Base-by-base conservation (phyloP, 2,888 invertebrate species). In the Caenorhabditis afra region DNA sequence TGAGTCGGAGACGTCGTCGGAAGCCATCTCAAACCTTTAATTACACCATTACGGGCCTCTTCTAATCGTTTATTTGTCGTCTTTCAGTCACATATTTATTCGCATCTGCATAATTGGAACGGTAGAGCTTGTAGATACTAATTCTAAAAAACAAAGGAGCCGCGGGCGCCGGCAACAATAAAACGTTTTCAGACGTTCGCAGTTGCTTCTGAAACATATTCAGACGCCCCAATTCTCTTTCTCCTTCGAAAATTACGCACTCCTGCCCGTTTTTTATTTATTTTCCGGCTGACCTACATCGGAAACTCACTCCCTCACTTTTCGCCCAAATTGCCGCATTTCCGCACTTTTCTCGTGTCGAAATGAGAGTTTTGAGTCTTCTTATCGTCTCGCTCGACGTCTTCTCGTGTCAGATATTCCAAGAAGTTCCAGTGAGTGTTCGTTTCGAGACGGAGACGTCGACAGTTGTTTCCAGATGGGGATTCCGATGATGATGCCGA, bases 231-330 rank as follows among this genome's bases (percentile, higher is more conserved):
- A 5, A 12, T 12, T 12, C 5, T 37, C n/a, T 29, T 59, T 52
- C 22, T 50, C 39, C 14, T 14, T 1, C 16, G 41, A 64, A 35
- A 23, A 10, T 37, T 12, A 16, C 7, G 7, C 20, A 18, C 5
- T 7, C 22, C 49, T 50, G 22, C 23, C 23, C 18, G 16, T 29
- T 39, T 71, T 61, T 37, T 52, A 4, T 41, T 16, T 57, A 57
- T 55, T 71, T 57, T 49, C 53, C 71, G 71, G 62, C 37, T 71
- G 71, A 71, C 71, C 71, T 71, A 64, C 53, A 71, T 70, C 53
- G 14, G 0, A 23, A 29, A 53, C 58, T 59, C 59, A 53, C 41
- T 59, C n/a, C n/a, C n/a, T 66, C 53, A 20, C 67, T 12, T 16
- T 47, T n/a, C n/a, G n/a, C n/a, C 61, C 7, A 29, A 70, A 70